phyloP scores from a whole-genome alignment of 1,140 invertebrate species.

The Gonatopus flavifemur region DNA sequence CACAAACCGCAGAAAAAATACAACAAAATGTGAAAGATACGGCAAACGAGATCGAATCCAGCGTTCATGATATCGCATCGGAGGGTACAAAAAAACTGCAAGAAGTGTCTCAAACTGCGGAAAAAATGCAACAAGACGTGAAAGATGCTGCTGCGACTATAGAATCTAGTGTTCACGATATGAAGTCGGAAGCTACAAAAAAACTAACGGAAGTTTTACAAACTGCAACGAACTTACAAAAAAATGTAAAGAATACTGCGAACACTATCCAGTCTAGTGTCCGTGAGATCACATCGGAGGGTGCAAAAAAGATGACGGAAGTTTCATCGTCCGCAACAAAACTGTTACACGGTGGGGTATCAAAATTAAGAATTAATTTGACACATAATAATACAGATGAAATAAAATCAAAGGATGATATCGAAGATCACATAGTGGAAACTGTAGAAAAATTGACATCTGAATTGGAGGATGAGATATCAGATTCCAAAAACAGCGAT shows the following conservation, averaged over 20 bases:
- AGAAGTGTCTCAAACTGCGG: not conserved
- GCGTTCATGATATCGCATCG: too few species aligned
- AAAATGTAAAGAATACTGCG: not conserved
- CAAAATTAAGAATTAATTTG: too few species aligned
- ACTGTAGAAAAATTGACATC: not conserved
- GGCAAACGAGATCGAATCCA: not conserved
- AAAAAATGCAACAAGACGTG: not conserved
- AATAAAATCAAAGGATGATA: not conserved
- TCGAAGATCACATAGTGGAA: conserved; percentile 1
- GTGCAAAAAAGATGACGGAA: too few species aligned
- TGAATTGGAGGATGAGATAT: conserved; percentile 5
- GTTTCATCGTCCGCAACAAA: not conserved
- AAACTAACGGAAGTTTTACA: not conserved
- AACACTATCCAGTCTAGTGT: not conserved
- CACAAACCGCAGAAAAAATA: not conserved
- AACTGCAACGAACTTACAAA: not conserved
- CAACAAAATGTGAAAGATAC: not conserved
- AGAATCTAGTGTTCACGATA: too few species aligned
- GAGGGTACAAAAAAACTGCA: too few species aligned
- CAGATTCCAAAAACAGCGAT: not conserved
- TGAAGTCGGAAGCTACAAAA: too few species aligned
- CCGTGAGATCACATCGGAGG: too few species aligned
- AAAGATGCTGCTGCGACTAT: not conserved
- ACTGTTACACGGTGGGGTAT: too few species aligned
- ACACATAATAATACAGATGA: not conserved